Evolutionary conservation across 2,888 invertebrate genomes (phyloP), one percentile per base, ranked within the genome.

Genomic region (Erynnis tages): DNA sequence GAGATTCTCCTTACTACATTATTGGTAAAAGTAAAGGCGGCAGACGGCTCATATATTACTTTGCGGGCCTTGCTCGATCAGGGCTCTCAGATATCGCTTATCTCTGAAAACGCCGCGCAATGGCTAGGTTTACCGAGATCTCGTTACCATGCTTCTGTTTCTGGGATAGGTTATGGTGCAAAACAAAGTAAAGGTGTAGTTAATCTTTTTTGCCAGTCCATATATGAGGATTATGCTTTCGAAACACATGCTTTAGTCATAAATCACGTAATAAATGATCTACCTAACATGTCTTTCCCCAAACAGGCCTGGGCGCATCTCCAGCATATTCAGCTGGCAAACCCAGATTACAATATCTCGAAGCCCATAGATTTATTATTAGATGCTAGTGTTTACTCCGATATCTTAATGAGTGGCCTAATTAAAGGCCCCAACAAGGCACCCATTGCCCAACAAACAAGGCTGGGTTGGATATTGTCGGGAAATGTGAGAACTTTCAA

Each of bases 391-490:
- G 10, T 46, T 1, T 35, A 46, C n/a, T 34, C 25, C 0, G 7
- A 35, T 1, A 46, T 46, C n/a, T 5, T 46, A n/a, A 34, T 46
- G 16, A 11, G 5, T 10, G 45, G 45, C 1, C 8, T 40, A 8
- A 17, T 35, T n/a, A 35, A 35, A 14, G 35, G 43, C 1, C 13
- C 30, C 8, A 6, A 14, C 6, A n/a, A 11, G 1, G 13, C 6
- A 21, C 43, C 43, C 21, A 23, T 37, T 10, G 52, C 57, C 1
- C 63, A 62, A 46, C 55, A 59, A 35, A 63, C 61, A 3, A 44
- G 21, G 13, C 13, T 59, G 1, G 61, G 63, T 5, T 63, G 61
- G 60, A 47, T 64, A 10, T 21, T 64, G 25, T 43, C 45, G 6
- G 60, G 62, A 10, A 40, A 30, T 6, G 25, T 38, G 0, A 46